A percentile compares a stretch with the other conserved stretches of the same genome.
Evolutionary conservation across 2,113 vertebrate genomes (phyloP).

Genomic region (Paramormyrops kingsleyae): DNA sequence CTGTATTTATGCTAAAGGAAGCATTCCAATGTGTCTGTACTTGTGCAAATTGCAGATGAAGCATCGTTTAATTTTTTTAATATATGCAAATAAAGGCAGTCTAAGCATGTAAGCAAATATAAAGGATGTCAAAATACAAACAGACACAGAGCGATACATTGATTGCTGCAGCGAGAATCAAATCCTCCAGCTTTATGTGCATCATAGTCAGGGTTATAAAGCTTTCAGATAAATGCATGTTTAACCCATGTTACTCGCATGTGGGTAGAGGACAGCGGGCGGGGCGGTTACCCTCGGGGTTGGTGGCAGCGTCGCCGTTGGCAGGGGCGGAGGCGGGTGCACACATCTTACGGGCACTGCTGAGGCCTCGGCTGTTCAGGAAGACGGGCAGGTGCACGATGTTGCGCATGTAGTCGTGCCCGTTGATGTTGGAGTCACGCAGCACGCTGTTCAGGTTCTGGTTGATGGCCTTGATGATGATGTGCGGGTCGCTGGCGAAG

Average conservation of each 20-base stretch:
- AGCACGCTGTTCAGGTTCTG: conserved; percentile 95
- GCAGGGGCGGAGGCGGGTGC: neutral
- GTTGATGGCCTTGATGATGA: conserved; percentile 97
- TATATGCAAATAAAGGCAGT: neutral
- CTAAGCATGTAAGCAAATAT: neutral
- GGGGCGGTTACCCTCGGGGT: neutral
- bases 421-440: conserved; percentile 93
- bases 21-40: neutral
- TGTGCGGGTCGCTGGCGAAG: conserved; percentile 95
- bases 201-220: neutral
- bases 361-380: conserved; percentile 86
- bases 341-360: conserved; percentile 73
- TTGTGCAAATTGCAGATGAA: neutral
- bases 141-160: neutral
- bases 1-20: neutral
- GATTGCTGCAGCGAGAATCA: neutral
- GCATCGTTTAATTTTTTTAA: neutral
- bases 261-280: neutral
- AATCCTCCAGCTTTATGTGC: neutral
- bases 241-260: neutral
- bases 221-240: neutral
- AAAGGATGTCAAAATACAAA: neutral
- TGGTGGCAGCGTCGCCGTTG: conserved; percentile 1
- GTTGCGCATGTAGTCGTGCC: conserved; percentile 95
- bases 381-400: conserved; percentile 93